These are phyloP conservation scores for Caenorhabditis inopinata DNA, from an alignment of 1,140 invertebrate genomes.

Conservation along the genomic window DNA sequence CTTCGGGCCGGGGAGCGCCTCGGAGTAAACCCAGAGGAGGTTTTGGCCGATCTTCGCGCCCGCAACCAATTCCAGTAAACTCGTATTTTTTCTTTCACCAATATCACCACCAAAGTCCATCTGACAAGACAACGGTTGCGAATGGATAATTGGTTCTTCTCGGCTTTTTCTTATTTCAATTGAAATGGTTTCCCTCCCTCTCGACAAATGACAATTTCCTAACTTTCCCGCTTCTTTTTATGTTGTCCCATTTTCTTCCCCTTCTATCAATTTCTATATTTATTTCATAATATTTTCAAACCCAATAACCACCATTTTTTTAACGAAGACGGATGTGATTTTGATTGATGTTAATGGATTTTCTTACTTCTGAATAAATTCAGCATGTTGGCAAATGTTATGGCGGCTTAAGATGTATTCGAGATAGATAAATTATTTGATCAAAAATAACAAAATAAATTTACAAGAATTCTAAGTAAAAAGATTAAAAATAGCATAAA, in stretches of 20 bases:
- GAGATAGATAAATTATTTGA: too few species aligned
- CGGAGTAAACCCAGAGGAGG: constrained; percentile 49
- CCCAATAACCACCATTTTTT: not conserved
- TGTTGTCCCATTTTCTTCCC: not conserved
- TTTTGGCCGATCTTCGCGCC: constrained; percentile 42
- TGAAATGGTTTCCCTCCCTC: not conserved
- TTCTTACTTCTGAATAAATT: constrained; percentile 19
- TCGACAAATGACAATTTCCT: not conserved
- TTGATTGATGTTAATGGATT: not conserved
- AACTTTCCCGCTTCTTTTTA: not conserved
- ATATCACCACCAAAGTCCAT: not conserved
- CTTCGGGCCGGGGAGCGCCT: constrained; percentile 45
- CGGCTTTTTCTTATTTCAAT: not conserved
- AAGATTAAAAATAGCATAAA: too few species aligned
- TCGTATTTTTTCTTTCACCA: not conserved
- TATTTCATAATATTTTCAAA: not conserved
- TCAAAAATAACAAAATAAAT: too few species aligned
- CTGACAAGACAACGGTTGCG: not conserved
- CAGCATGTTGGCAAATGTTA: not conserved
- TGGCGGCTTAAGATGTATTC: too few species aligned
- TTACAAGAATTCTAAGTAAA: too few species aligned
- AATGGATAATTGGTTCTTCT: not conserved
- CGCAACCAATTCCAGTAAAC: constrained; percentile 38
- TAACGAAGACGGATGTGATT: constrained; percentile 28
- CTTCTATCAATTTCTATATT: not conserved